A percentile compares a stretch with the other conserved stretches of the same genome.
Conservation (phyloP, 2,797 vertebrate species). For the Phalloptychus januarius region DNA sequence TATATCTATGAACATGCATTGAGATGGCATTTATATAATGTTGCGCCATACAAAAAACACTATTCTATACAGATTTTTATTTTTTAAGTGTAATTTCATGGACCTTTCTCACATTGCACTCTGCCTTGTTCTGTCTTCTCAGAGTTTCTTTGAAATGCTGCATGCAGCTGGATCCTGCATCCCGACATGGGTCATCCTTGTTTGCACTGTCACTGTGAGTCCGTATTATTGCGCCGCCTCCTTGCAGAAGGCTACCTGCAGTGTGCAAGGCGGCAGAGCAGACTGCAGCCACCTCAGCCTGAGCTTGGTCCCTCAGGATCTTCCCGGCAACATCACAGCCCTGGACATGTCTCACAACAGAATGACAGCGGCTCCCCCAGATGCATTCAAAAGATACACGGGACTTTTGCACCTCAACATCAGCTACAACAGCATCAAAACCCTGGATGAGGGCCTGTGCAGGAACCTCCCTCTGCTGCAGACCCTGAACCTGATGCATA, state of each 20-base stretch:
- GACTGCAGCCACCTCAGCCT: constrained; percentile 92
- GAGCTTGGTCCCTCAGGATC: constrained; percentile 81
- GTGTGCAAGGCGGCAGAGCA: constrained; percentile 71
- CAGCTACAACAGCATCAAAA: constrained; percentile 84
- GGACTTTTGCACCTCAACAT: constrained; percentile 78
- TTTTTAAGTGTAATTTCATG: not conserved
- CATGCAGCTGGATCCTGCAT: not conserved
- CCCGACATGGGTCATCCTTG: constrained; percentile 7
- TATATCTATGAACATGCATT: not conserved
- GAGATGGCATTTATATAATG: not conserved
- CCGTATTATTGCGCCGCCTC: not conserved
- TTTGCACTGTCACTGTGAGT: constrained; percentile 20
- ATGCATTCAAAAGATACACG: constrained; percentile 80
- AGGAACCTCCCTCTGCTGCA: constrained; percentile 77
- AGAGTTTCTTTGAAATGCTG: constrained; percentile 39
- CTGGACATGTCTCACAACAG: constrained; percentile 93
- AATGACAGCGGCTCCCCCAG: constrained; percentile 69
- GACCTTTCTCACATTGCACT: not conserved
- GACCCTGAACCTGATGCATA: constrained; percentile 84
- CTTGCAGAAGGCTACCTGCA: constrained; percentile 71
- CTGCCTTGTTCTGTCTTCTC: not conserved
- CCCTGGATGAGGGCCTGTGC: constrained; percentile 82
- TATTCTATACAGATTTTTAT: not conserved
- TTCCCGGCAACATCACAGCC: constrained; percentile 85
- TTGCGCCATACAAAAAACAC: not conserved